These are phyloP conservation scores for Sarotherodon lohbergeri DNA, from an alignment of 2,113 vertebrate species.

Conservation along the genomic window DNA sequence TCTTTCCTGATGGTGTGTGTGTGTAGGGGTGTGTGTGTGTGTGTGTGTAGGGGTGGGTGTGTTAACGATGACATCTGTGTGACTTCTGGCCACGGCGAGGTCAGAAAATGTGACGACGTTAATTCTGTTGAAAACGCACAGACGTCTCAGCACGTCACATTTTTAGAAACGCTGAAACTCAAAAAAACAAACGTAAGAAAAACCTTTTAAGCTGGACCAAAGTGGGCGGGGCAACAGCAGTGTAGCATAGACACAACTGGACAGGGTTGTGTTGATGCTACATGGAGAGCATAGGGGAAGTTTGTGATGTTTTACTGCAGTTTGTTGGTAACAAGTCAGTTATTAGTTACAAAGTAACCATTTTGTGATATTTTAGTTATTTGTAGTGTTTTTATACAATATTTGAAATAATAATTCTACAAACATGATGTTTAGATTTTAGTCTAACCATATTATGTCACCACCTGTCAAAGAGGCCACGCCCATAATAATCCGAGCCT, in stretches of 20 bases:
- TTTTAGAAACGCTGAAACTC: neutral
- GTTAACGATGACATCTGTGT: neutral
- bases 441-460: neutral
- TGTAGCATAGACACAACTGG: neutral
- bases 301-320: neutral
- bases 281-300: fast-evolving
- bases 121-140: neutral
- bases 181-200: fast-evolving
- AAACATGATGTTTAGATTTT: neutral
- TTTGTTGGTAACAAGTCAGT: neutral
- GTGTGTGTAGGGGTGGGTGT: too few species aligned
- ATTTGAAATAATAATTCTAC: neutral
- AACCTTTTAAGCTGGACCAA: neutral
- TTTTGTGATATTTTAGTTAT: neutral
- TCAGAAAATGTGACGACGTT: neutral
- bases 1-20: neutral
- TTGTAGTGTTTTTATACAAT: neutral
- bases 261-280: neutral
- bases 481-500: neutral
- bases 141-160: fast-evolving
- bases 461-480: neutral
- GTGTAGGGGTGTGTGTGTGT: neutral
- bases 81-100: neutral
- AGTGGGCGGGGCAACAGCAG: neutral
- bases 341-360: neutral